Conservation (phyloP, 1,140 invertebrate species). For the Caerostris extrusa region DNA sequence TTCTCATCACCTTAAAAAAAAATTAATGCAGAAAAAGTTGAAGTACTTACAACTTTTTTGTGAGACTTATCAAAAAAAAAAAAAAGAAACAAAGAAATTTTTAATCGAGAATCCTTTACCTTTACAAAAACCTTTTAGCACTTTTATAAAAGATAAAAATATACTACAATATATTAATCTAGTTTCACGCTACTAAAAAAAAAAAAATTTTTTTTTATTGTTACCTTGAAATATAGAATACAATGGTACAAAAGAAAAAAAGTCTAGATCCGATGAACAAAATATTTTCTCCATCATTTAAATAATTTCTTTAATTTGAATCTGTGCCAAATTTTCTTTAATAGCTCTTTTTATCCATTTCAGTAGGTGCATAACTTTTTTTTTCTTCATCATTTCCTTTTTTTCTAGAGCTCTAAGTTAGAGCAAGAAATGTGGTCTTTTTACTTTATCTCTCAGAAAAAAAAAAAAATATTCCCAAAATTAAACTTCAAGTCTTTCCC, state of each 20-base stretch:
- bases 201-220: not conserved
- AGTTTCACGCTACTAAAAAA: too few species aligned
- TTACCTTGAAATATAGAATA: not conserved
- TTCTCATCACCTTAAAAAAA: too few species aligned
- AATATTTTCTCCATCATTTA: not conserved
- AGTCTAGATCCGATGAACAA: not conserved
- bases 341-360: slow-evolving; percentile 27
- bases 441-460: not conserved
- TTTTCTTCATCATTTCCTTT: slow-evolving; percentile 6
- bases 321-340: slow-evolving; percentile 47
- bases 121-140: not conserved
- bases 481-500: not conserved
- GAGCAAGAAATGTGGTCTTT: not conserved
- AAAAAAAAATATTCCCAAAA: slow-evolving; percentile 1
- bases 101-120: not conserved
- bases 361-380: not conserved
- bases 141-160: not conserved
- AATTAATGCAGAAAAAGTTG: too few species aligned
- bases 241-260: not conserved
- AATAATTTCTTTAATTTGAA: slow-evolving; percentile 64
- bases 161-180: not conserved
- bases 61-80: too few species aligned
- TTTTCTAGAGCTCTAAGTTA: not conserved
- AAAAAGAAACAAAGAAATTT: not conserved
- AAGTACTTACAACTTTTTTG: too few species aligned